Percentiles rank a stretch among this genome's conserved stretches.
Conservation (phyloP, 2,797 vertebrate species). For the Fistularia commersonii region DNA sequence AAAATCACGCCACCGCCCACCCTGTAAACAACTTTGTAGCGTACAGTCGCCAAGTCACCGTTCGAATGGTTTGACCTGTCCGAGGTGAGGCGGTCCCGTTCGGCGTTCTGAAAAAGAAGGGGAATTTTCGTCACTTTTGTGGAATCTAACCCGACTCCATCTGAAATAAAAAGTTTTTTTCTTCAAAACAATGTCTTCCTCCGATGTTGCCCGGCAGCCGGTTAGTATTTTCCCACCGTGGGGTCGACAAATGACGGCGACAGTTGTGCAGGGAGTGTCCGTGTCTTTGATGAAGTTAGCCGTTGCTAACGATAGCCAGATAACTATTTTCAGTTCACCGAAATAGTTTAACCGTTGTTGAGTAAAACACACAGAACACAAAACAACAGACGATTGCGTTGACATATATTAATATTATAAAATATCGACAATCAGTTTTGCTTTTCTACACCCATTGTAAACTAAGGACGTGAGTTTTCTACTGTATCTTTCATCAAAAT, state of each 20-base stretch:
- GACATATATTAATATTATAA: no score
- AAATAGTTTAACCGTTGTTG: background rate
- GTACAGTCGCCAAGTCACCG: background rate
- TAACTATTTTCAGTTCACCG: background rate
- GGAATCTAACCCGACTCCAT: slow-evolving; percentile 2
- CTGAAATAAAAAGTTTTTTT: background rate
- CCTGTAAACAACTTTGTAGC: no score
- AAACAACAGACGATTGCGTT: no score
- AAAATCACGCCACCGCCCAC: no score
- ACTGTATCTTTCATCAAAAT: background rate
- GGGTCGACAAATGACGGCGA: slow-evolving; percentile 26
- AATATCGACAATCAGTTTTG: no score
- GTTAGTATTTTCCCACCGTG: slow-evolving; percentile 43
- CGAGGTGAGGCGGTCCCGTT: slow-evolving; percentile 36
- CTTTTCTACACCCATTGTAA: background rate
- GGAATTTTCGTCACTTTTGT: slow-evolving; percentile 9
- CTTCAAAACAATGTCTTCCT: slow-evolving; percentile 65
- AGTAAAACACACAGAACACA: background rate
- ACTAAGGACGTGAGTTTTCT: background rate
- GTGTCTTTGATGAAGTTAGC: slow-evolving; percentile 48
- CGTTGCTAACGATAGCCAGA: slow-evolving; percentile 16
- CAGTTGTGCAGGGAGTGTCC: slow-evolving; percentile 65
- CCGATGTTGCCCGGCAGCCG: slow-evolving; percentile 73
- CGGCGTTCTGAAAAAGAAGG: slow-evolving; percentile 13
- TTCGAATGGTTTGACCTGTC: slow-evolving; percentile 43